phyloP scores from a whole-genome alignment of 37 sponge, comb jelly and placozoan genomes.

The Eunapius fragilis region DNA sequence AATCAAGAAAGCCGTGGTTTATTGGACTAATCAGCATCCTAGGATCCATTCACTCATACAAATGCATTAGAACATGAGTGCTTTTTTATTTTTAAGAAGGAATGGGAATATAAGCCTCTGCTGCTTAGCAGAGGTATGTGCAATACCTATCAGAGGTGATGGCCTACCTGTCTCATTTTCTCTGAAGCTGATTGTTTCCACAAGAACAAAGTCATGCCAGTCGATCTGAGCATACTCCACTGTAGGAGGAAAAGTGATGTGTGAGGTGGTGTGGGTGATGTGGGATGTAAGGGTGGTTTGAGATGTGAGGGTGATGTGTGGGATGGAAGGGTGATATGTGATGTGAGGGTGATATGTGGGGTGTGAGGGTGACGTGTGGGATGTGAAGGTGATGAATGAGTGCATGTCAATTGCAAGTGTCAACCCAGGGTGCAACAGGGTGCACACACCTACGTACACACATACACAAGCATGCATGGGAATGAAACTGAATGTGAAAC shows the following conservation, averaged over 20 bases:
- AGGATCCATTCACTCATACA: neutral
- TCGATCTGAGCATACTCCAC: slow-evolving; percentile 96
- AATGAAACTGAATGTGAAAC: neutral
- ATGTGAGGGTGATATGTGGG: neutral
- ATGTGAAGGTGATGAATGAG: neutral
- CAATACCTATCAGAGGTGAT: too few species aligned
- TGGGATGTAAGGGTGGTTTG: too few species aligned
- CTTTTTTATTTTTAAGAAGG: too few species aligned
- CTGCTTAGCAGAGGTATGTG: too few species aligned
- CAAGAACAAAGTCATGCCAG: slow-evolving; percentile 99
- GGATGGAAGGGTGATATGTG: too few species aligned
- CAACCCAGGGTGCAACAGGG: neutral
- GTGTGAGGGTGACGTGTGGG: neutral
- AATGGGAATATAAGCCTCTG: neutral
- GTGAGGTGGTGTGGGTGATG: neutral
- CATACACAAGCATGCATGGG: neutral
- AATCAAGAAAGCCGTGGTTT: too few species aligned
- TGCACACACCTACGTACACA: neutral
- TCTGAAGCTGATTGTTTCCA: slow-evolving; percentile 92
- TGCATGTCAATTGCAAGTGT: too few species aligned
- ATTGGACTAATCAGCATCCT: too few species aligned
- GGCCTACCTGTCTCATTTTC: slow-evolving; percentile 84
- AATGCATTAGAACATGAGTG: too few species aligned
- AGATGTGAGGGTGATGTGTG: too few species aligned
- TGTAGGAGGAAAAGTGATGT: slow-evolving; percentile 13